phyloP scores from a whole-genome alignment of 2,113 vertebrate species.

The Anoplopoma fimbria region DNA sequence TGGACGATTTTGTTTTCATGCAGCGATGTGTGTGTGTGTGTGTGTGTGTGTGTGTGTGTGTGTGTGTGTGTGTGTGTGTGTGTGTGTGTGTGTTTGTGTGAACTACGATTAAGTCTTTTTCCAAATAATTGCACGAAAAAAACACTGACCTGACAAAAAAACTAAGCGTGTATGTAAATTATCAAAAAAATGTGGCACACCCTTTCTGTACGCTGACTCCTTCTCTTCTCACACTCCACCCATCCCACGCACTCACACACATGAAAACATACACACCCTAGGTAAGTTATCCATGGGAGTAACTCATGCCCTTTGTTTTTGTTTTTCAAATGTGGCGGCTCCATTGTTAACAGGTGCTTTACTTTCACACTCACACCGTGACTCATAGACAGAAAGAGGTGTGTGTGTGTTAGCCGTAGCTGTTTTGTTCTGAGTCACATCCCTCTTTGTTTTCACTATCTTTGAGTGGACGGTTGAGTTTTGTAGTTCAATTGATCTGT shows the following conservation, averaged over 20 bases:
- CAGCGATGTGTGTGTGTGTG: background rate
- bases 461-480: slow-evolving; percentile 24
- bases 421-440: slow-evolving; percentile 60
- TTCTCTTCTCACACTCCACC: slow-evolving; percentile 39
- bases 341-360: slow-evolving; percentile 11
- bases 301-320: slow-evolving; percentile 25
- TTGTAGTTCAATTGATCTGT: background rate
- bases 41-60: too few species aligned
- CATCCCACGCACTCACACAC: slow-evolving; percentile 15
- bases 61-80: too few species aligned
- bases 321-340: background rate
- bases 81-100: too few species aligned
- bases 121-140: background rate
- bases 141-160: slow-evolving; percentile 9
- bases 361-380: slow-evolving; percentile 45
- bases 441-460: slow-evolving; percentile 46
- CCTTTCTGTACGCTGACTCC: background rate
- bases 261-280: slow-evolving; percentile 40
- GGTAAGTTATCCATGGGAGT: background rate
- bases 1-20: background rate
- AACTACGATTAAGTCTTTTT: background rate
- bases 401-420: background rate
- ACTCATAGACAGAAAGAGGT: slow-evolving; percentile 53
- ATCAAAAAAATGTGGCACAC: slow-evolving; percentile 29
- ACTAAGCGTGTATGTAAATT: background rate